Evolutionary conservation across 2,797 vertebrate species (phyloP), one percentile per base, ranked within the genome.

Genomic region (Echeneis naucrates): DNA sequence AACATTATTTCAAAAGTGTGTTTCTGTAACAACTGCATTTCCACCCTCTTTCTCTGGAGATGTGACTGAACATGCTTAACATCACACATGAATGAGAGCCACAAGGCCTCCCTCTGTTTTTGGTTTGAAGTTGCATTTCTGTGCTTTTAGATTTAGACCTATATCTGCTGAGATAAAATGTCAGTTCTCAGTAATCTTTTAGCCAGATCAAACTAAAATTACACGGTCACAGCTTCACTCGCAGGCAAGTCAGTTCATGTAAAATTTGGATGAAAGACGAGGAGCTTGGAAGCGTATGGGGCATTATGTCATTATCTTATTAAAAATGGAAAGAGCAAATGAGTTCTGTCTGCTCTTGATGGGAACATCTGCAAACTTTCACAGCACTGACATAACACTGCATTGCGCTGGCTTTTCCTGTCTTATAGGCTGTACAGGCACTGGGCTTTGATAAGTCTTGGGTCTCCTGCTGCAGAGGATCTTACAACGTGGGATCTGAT

Each of bases 401-500:
- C 9, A 27, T 9, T 40, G 4, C 21, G 19, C 33, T 33, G 21
- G 45, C 55, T 21, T 27, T n/a, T 40, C 24, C 21, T 51, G 38
- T 17, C 55, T 0, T 27, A 8, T 47, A 23, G 10, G 6, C 26
- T 79, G 47, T 40, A 54, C 38, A 56, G 16, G 23, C 6, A 21
- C 21, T 33, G 3, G 37, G 65, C 58, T 73, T 68, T 66, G 47
- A 30, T 67, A 74, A 73, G 71, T 64, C 61, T 57, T 12, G 6
- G 60, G 37, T 24, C 27, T 78, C 58, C 35, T 53, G 66, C 58
- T 70, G 37, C 57, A 55, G 62, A 68, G 66, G 70, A 70, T 77
- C 54, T 53, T 75, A 50, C 60, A 77, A 26, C 57, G 17, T 27
- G 56, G 63, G 77, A 87, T 81, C 77, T 87, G 75, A 85, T 88